Evolutionary conservation across 2,888 invertebrate genomes (phyloP).

Genomic region (Stenodema calcarata): DNA sequence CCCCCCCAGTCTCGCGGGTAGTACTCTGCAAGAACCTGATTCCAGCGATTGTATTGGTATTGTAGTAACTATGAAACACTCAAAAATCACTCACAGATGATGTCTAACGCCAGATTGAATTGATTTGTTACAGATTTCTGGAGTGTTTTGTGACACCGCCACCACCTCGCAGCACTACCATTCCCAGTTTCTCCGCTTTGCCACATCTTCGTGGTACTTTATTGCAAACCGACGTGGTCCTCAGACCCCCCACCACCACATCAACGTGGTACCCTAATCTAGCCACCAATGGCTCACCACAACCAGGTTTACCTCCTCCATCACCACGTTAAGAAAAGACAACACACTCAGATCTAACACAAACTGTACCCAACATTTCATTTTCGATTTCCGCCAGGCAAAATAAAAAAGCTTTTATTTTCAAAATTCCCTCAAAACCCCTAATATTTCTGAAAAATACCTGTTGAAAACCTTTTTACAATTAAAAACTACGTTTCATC

Average conservation of each 20-base stretch:
- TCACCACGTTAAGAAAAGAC: slow-evolving; percentile 55
- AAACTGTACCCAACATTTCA: slow-evolving; percentile 7
- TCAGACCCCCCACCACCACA: neutral
- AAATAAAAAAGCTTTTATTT: neutral
- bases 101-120: no score
- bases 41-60: no score
- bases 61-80: no score
- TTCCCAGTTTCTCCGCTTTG: neutral
- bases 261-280: slow-evolving; percentile 11
- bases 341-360: slow-evolving; percentile 47
- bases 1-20: no score
- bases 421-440: neutral
- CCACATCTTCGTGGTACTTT: neutral
- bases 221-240: neutral
- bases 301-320: slow-evolving; percentile 37
- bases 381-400: neutral
- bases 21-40: no score
- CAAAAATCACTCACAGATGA: no score
- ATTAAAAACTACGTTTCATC: neutral
- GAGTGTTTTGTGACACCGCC: neutral
- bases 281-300: slow-evolving; percentile 43
- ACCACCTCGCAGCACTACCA: neutral
- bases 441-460: neutral
- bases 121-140: neutral
- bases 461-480: neutral